Conservation (phyloP, 2,888 invertebrate genomes). For the Orthosia gracilis region DNA sequence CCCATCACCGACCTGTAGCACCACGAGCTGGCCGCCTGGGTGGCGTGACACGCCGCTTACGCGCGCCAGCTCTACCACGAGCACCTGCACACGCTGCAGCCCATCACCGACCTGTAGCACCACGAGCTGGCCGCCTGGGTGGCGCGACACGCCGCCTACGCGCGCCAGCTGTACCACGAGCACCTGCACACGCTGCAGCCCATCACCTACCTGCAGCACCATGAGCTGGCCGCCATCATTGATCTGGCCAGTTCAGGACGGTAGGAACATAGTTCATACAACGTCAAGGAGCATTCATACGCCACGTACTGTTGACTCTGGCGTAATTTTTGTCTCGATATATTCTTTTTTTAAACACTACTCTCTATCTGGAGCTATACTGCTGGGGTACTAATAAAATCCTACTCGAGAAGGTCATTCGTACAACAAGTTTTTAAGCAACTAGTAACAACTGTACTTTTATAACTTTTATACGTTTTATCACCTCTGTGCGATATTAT, state of each 20-base stretch:
- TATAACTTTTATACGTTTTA: too few relatives aligned
- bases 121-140: slow-evolving; percentile 93
- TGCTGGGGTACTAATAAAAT: too few relatives aligned
- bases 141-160: slow-evolving; percentile 96
- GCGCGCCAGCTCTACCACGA: slow-evolving; percentile 97
- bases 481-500: background rate
- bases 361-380: background rate
- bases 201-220: slow-evolving; percentile 1
- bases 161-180: slow-evolving; percentile 96
- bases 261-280: background rate
- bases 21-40: slow-evolving; percentile 93
- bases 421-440: too few relatives aligned
- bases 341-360: background rate
- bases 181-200: slow-evolving; percentile 93
- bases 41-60: slow-evolving; percentile 96
- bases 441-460: too few relatives aligned
- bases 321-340: background rate
- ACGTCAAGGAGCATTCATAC: background rate
- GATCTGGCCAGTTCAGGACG: slow-evolving; percentile 81
- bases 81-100: slow-evolving; percentile 93
- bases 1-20: slow-evolving; percentile 58
- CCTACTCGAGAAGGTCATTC: too few relatives aligned
- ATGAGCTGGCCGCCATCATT: slow-evolving; percentile 87
- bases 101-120: slow-evolving; percentile 44
- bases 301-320: background rate